These are phyloP conservation scores for Calcarius lapponicus DNA, from an alignment of 2,797 vertebrate genomes.

Conservation along the genomic window DNA sequence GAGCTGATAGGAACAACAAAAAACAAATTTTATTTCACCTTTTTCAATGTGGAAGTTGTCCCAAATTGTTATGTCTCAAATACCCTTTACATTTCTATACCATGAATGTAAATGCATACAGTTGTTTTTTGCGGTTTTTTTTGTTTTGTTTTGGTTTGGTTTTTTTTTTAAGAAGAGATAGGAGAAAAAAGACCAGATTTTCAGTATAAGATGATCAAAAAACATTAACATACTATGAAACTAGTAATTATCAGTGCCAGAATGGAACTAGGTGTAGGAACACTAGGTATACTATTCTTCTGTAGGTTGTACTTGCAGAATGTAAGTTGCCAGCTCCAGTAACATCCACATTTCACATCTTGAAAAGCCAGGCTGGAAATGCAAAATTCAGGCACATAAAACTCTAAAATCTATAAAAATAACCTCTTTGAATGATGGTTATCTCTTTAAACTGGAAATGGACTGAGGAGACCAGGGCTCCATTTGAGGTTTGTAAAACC, in stretches of 20 bases:
- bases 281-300: background rate
- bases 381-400: background rate
- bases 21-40: background rate
- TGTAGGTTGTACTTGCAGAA: background rate
- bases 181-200: fast-evolving
- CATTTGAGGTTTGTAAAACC: conserved; percentile 24
- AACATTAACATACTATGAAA: background rate
- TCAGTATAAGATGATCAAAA: background rate
- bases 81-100: background rate
- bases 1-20: background rate
- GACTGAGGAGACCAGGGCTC: background rate
- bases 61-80: background rate
- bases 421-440: background rate
- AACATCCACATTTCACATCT: background rate
- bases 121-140: background rate
- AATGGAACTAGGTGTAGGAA: background rate
- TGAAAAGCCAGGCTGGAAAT: background rate
- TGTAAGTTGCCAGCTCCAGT: background rate
- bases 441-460: conserved; percentile 8
- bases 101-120: background rate
- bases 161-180: background rate
- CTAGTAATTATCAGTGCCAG: background rate
- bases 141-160: too few relatives aligned
- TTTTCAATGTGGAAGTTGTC: background rate
- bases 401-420: conserved; percentile 20